Evolutionary conservation across 2,113 vertebrate genomes (phyloP).

Genomic region (Clarias batrachus): DNA sequence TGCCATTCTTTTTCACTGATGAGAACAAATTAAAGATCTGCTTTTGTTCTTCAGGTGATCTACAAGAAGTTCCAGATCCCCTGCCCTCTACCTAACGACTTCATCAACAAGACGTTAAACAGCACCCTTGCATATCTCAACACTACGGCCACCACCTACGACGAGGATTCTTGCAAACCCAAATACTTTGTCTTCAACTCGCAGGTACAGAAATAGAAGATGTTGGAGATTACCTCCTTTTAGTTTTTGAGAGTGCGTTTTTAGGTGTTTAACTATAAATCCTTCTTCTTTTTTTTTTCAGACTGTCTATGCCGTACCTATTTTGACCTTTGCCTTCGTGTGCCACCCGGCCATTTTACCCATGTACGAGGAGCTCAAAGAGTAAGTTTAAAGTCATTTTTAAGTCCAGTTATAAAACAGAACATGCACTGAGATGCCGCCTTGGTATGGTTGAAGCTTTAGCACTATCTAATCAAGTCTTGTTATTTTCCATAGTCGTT

Average conservation of each 20-base stretch:
- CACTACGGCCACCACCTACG: conserved; percentile 63
- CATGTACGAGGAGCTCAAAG: conserved; percentile 95
- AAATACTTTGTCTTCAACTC: conserved; percentile 92
- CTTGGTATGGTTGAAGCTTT: neutral
- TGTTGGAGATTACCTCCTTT: neutral
- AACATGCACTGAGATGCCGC: neutral
- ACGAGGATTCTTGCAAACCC: conserved; percentile 79
- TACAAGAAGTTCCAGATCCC: conserved; percentile 93
- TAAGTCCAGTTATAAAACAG: neutral
- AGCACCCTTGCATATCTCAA: conserved; percentile 53
- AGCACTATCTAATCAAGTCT: conserved; percentile 7
- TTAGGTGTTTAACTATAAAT: neutral
- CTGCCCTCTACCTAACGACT: conserved; percentile 78
- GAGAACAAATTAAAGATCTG: neutral
- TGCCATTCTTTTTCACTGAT: neutral
- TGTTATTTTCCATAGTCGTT: conserved; percentile 75
- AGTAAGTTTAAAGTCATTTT: conserved; percentile 70
- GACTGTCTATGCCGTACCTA: conserved; percentile 95
- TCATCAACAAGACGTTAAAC: conserved; percentile 72
- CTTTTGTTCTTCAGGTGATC: conserved; percentile 81
- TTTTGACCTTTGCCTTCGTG: conserved; percentile 95
- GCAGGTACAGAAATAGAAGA: conserved; percentile 72
- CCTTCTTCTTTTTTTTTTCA: conserved; percentile 49
- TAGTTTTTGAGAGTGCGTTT: neutral
- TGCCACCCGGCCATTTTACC: conserved; percentile 95